Conservation (phyloP, 2,113 vertebrate genomes). For the Crypturellus undulatus region DNA sequence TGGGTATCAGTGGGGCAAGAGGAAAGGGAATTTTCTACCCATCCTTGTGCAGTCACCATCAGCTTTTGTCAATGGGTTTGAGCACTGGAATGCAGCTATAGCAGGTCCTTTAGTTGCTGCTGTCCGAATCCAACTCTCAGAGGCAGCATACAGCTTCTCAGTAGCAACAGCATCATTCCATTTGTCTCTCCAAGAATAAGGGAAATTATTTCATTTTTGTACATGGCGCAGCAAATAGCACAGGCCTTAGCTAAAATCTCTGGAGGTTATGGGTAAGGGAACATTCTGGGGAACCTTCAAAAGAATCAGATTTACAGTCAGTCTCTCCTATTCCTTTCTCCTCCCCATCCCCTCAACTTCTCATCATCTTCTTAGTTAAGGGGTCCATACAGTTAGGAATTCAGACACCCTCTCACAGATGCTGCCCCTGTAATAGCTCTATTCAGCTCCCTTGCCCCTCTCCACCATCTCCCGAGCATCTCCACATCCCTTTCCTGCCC, state of each 20-base stretch:
- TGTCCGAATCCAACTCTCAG: not conserved
- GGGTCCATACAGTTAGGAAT: not conserved
- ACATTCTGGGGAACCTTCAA: not conserved
- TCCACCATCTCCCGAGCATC: not conserved
- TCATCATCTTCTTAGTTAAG: fast-evolving
- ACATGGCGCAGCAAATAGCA: not conserved
- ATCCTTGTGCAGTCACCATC: not conserved
- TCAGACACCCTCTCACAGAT: not conserved
- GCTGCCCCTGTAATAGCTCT: not conserved
- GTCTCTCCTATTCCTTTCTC: not conserved
- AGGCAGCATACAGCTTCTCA: not conserved
- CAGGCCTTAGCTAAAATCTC: not conserved
- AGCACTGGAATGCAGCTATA: not conserved
- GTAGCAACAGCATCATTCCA: not conserved
- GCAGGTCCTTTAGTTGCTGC: no score
- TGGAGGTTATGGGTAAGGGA: not conserved
- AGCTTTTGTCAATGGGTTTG: not conserved
- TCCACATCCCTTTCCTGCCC: not conserved
- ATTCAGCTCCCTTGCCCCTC: not conserved
- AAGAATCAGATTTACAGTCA: not conserved
- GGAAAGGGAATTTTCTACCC: not conserved
- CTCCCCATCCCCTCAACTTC: not conserved
- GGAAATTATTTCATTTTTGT: not conserved
- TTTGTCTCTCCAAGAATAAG: not conserved
- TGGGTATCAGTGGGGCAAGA: fast-evolving